Evolutionary conservation across 2,113 vertebrate species (phyloP).

Genomic region (Mohoua ochrocephala): DNA sequence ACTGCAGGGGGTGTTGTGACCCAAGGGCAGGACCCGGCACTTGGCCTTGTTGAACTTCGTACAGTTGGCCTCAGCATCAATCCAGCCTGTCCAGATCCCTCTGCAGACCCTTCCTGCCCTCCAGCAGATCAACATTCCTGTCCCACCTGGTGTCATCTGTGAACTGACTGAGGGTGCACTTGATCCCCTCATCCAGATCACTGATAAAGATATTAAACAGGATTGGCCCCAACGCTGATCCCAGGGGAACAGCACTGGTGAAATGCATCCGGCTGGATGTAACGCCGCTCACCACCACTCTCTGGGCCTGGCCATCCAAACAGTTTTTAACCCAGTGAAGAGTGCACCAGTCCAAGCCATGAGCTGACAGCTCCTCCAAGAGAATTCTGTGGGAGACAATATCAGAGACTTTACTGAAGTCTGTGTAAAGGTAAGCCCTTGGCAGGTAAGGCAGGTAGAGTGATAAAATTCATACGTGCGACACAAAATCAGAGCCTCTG

Average conservation of each 20-base stretch:
- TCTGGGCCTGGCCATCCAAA: neutral
- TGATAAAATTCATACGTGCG: neutral
- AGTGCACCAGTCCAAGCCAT: neutral
- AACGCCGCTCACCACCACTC: neutral
- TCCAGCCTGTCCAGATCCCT: neutral
- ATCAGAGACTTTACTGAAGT: neutral
- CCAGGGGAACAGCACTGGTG: neutral
- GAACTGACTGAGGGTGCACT: neutral
- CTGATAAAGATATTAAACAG: neutral
- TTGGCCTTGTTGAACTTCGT: neutral
- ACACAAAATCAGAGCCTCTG: neutral
- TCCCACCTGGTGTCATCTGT: accelerated
- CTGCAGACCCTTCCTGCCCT: neutral
- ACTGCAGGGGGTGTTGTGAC: neutral
- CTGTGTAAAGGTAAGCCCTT: neutral
- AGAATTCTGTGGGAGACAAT: neutral
- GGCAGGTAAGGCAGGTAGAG: neutral
- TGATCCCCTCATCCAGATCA: neutral
- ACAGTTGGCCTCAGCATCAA: neutral
- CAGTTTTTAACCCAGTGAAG: neutral
- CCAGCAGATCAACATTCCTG: neutral
- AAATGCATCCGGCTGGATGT: neutral
- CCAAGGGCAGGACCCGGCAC: neutral
- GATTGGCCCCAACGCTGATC: neutral
- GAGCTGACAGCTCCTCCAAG: neutral